These are phyloP conservation scores for Phenacoccus solenopsis DNA, from an alignment of 1,140 invertebrate genomes.

Conservation along the genomic window DNA sequence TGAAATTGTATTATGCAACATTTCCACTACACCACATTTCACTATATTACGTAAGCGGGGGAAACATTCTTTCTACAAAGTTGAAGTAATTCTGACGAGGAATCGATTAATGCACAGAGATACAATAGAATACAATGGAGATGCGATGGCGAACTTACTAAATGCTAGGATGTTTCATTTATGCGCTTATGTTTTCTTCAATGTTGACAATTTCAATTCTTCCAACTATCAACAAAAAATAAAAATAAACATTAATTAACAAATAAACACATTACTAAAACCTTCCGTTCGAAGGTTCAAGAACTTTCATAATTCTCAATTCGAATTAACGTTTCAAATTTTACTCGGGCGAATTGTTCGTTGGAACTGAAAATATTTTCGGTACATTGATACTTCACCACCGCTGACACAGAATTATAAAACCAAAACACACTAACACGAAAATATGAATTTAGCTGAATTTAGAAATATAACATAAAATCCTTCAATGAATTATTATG, in stretches of 20 bases:
- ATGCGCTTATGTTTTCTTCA: neutral
- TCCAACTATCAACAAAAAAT: neutral
- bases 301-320: no score
- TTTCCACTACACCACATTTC: no score
- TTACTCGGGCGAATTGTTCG: no score
- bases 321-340: no score
- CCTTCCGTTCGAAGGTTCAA: no score
- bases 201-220: neutral
- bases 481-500: no score
- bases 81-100: neutral
- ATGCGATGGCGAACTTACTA: neutral
- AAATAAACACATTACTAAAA: neutral
- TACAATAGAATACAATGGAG: neutral
- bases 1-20: neutral
- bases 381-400: no score
- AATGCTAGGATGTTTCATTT: neutral
- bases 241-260: neutral
- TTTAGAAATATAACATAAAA: no score
- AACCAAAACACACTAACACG: no score
- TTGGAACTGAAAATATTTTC: no score
- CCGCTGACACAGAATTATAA: no score
- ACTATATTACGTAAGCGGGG: neutral
- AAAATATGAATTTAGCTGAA: no score
- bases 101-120: neutral
- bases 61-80: neutral